These are phyloP conservation scores for Calyptomena viridis DNA, from an alignment of 2,113 vertebrate species.

Conservation along the genomic window DNA sequence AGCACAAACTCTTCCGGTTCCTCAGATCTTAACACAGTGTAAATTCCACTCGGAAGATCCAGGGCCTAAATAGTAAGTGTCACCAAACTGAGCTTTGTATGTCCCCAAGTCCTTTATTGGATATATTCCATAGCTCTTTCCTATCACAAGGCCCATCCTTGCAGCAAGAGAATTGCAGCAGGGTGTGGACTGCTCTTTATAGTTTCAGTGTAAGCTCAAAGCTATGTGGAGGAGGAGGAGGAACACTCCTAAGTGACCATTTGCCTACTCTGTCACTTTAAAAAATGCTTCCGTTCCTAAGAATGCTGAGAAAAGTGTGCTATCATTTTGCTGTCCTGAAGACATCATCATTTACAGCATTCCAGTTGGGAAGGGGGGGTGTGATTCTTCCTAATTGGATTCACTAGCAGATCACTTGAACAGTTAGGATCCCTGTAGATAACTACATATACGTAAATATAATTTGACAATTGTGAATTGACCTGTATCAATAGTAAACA, in stretches of 20 bases:
- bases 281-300: not conserved
- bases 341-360: not conserved
- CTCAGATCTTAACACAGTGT: not conserved
- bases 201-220: not conserved
- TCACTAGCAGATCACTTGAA: not conserved
- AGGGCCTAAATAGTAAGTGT: not conserved
- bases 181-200: not conserved
- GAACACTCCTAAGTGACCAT: not conserved
- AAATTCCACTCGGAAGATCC: not conserved
- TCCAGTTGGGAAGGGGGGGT: rapidly evolving
- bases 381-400: not conserved
- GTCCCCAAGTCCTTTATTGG: not conserved
- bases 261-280: not conserved
- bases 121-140: not conserved
- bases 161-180: not conserved
- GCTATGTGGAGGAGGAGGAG: not conserved
- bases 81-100: not conserved
- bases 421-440: not conserved
- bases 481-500: not conserved
- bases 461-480: not conserved
- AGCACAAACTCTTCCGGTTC: not conserved
- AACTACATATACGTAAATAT: not conserved
- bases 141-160: not conserved
- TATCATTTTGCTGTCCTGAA: not conserved
- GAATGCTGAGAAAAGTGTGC: not conserved